phyloP scores from a whole-genome alignment of 1,140 invertebrate genomes.

The Drosophila burlai region DNA sequence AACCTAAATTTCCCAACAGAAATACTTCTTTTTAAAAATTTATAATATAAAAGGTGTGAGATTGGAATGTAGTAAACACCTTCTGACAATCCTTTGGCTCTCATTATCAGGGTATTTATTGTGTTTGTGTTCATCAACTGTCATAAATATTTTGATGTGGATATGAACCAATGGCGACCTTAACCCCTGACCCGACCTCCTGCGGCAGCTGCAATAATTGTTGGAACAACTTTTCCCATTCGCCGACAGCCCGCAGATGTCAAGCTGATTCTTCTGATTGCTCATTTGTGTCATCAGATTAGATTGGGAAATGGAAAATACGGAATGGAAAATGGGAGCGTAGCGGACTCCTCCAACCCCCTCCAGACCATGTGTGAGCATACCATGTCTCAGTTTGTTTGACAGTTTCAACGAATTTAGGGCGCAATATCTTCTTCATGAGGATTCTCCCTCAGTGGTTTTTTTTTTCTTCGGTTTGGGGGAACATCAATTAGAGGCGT shows the following conservation, averaged over 20 bases:
- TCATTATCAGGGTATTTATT: conserved; percentile 17
- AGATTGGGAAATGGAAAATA: conserved; percentile 36
- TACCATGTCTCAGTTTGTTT: conserved; percentile 42
- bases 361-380: conserved; percentile 44
- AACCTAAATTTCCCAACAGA: conserved; percentile 1
- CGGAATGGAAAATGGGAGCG: conserved; percentile 36
- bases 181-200: conserved; percentile 15
- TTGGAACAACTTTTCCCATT: conserved; percentile 68
- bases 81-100: conserved; percentile 11
- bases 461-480: neutral
- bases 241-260: conserved; percentile 51
- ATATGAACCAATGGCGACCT: conserved; percentile 20
- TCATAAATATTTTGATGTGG: conserved; percentile 54
- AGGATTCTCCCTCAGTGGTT: conserved; percentile 7
- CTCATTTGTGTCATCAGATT: conserved; percentile 78
- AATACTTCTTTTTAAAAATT: neutral
- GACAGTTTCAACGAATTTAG: conserved; percentile 46
- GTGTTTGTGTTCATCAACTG: conserved; percentile 26
- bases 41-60: conserved; percentile 1
- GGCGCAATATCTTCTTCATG: conserved; percentile 41
- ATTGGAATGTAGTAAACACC: conserved; percentile 50
- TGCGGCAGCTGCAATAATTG: conserved; percentile 41
- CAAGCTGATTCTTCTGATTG: conserved; percentile 62
- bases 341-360: neutral
- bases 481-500: conserved; percentile 62